A percentile compares a stretch with the other conserved stretches of the same genome.
Conservation (phyloP, 2,797 vertebrate species). For the Lacerta bilineata region DNA sequence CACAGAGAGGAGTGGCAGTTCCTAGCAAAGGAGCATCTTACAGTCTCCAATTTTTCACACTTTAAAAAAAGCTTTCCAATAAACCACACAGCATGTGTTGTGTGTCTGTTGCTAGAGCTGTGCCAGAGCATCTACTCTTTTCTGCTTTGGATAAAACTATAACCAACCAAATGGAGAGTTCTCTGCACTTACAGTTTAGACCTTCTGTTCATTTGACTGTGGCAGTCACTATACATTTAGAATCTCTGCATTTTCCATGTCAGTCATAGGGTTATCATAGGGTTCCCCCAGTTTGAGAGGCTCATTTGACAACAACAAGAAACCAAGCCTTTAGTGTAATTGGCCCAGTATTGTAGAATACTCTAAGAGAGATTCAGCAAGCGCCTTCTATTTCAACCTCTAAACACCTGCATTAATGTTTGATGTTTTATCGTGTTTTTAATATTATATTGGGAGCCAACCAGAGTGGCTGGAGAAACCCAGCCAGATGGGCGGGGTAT, state of each 20-base stretch:
- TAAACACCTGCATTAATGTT: no score
- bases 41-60: conserved; percentile 11
- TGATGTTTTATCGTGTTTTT: no score
- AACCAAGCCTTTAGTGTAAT: no score
- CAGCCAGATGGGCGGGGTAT: no score
- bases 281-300: not conserved
- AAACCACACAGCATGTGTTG: not conserved
- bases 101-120: not conserved
- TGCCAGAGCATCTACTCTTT: not conserved
- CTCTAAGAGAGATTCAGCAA: no score
- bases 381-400: no score
- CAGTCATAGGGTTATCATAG: not conserved
- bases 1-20: not conserved
- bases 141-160: not conserved
- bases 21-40: conserved; percentile 19
- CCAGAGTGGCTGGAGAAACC: no score
- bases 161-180: not conserved
- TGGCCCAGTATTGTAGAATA: no score
- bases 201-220: not conserved
- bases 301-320: not conserved
- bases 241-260: not conserved
- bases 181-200: not conserved
- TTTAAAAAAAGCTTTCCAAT: not conserved
- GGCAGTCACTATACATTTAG: no score
- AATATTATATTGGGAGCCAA: no score